Evolutionary conservation across 2,888 invertebrate species (phyloP).

Genomic region (Yponomeuta plumbellus): DNA sequence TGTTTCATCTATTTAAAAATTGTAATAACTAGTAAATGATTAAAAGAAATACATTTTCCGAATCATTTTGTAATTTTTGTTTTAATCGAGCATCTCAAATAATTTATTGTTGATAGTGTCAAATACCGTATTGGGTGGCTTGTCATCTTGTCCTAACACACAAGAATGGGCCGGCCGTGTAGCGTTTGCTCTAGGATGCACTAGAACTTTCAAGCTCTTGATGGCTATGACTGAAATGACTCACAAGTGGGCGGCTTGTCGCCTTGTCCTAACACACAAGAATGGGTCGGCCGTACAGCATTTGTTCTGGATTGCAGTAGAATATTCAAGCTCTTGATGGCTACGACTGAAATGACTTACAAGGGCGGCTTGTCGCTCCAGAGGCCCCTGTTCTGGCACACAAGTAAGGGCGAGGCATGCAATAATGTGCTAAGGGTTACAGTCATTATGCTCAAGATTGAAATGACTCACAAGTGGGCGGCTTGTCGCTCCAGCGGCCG

Average conservation of each 20-base stretch:
- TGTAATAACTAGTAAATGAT: no score
- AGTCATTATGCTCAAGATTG: slow-evolving; percentile 3
- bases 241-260: slow-evolving; percentile 89
- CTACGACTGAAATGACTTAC: slow-evolving; percentile 62
- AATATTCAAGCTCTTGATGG: no score
- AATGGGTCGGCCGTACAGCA: neutral
- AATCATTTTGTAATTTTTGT: no score
- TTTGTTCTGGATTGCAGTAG: slow-evolving; percentile 72
- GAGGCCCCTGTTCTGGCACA: slow-evolving; percentile 90
- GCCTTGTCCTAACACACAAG: slow-evolving; percentile 92
- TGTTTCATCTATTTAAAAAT: no score
- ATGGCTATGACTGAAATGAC: slow-evolving; percentile 35
- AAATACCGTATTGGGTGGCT: no score
- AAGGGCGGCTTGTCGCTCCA: slow-evolving; percentile 91
- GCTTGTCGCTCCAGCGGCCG: slow-evolving; percentile 88
- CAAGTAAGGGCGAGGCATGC: slow-evolving; percentile 55
- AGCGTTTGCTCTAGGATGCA: slow-evolving; percentile 93
- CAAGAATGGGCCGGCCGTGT: slow-evolving; percentile 92
- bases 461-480: slow-evolving; percentile 84
- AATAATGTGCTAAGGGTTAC: neutral
- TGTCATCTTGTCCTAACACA: slow-evolving; percentile 92
- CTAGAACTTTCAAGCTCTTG: no score
- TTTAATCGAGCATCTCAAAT: no score
- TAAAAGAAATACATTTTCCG: no score
- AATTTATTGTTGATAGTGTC: no score